Conservation (phyloP, 1,140 invertebrate species). For the Bathynomus jamesi region DNA sequence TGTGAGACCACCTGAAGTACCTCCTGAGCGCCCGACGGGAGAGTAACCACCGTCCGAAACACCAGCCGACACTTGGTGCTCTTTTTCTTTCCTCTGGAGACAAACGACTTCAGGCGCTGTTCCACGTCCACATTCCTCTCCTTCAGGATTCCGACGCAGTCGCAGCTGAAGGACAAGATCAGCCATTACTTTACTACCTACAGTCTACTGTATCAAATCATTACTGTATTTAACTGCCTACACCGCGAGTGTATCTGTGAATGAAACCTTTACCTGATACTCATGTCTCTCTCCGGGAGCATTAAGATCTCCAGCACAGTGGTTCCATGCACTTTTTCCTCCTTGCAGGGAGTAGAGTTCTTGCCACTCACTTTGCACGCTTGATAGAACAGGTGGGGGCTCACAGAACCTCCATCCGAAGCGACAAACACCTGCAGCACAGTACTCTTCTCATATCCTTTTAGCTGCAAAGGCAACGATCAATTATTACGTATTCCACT, state of each 20-base stretch:
- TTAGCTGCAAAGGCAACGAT: constrained; percentile 50
- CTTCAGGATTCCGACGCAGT: constrained; percentile 64
- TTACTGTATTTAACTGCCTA: too few relatives aligned
- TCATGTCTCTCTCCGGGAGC: constrained; percentile 80
- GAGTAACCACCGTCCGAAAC: constrained; percentile 68
- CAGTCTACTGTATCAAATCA: too few relatives aligned
- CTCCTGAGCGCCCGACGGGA: constrained; percentile 63
- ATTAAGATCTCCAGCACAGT: constrained; percentile 87
- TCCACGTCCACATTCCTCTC: constrained; percentile 94
- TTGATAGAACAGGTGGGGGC: constrained; percentile 50
- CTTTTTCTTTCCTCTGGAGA: constrained; percentile 78
- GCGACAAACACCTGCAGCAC: constrained; percentile 89
- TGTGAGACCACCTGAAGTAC: constrained; percentile 86
- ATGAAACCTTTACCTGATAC: constrained; percentile 27
- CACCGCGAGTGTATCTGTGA: too few relatives aligned
- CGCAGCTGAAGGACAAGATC: constrained; percentile 45
- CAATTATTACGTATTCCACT: too few relatives aligned
- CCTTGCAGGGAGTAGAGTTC: constrained; percentile 85
- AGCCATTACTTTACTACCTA: too few relatives aligned
- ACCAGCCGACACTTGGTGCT: constrained; percentile 91
- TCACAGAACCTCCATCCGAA: constrained; percentile 61
- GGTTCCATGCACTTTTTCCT: constrained; percentile 82
- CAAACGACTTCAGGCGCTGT: constrained; percentile 58
- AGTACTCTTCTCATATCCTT: constrained; percentile 75
- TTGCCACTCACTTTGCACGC: constrained; percentile 91